Percentiles rank a stretch among this genome's conserved stretches.
Evolutionary conservation across 2,113 vertebrate genomes (phyloP).

Genomic region (Clupea harengus): DNA sequence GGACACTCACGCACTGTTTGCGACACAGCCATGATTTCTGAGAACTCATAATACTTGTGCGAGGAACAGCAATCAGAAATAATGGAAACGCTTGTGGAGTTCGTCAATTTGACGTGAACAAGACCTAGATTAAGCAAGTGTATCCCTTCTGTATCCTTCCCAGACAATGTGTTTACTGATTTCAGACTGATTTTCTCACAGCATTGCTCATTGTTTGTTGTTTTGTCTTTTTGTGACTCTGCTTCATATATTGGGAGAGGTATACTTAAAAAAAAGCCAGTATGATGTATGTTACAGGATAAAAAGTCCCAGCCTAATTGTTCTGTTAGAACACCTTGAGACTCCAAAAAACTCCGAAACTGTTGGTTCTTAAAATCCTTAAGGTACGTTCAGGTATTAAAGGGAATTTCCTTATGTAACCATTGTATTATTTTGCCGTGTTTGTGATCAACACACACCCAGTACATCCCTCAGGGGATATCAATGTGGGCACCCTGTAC

Average conservation of each 20-base stretch:
- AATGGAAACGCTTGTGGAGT: background rate
- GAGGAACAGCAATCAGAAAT: background rate
- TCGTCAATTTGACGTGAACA: background rate
- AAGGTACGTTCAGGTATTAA: background rate
- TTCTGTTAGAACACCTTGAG: background rate
- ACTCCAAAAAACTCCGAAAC: background rate
- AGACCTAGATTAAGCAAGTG: background rate
- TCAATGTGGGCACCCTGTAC: background rate
- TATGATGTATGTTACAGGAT: no score
- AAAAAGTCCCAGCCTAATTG: no score
- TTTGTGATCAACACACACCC: background rate
- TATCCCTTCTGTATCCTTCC: background rate
- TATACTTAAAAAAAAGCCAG: no score
- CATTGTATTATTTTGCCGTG: background rate
- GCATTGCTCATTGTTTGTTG: no score
- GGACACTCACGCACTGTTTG: conserved; percentile 11
- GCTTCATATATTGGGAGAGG: background rate
- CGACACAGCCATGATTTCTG: background rate
- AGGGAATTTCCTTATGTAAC: background rate
- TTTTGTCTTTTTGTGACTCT: background rate
- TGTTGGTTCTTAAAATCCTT: background rate
- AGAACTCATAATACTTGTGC: background rate
- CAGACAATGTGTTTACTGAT: background rate
- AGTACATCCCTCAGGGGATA: background rate
- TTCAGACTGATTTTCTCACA: background rate